Evolutionary conservation across 2,113 vertebrate genomes (phyloP).

Genomic region (Microcebus murinus): DNA sequence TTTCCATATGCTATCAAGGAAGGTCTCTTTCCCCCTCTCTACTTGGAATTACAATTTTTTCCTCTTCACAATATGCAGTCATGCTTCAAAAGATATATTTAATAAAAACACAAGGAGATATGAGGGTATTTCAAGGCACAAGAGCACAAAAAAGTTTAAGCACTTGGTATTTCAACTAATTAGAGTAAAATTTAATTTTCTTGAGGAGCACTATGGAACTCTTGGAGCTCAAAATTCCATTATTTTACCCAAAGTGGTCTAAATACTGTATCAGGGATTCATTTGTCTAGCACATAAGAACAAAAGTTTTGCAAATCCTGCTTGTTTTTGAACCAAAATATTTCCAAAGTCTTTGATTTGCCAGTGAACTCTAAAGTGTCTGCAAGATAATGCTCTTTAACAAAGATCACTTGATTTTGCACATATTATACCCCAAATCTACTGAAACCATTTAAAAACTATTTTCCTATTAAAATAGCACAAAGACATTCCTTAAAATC

Average conservation of each 20-base stretch:
- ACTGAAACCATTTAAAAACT: constrained; percentile 31
- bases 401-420: not conserved
- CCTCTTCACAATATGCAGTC: not conserved
- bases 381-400: not conserved
- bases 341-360: constrained; percentile 25
- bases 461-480: constrained; percentile 51
- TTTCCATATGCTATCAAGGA: not conserved
- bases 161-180: constrained; percentile 26
- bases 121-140: constrained; percentile 34
- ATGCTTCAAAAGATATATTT: not conserved
- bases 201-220: constrained; percentile 4
- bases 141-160: not conserved
- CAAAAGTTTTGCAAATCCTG: constrained; percentile 55
- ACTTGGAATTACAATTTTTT: constrained; percentile 2
- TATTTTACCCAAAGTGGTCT: constrained; percentile 56
- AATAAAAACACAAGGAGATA: constrained; percentile 14
- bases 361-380: constrained; percentile 41
- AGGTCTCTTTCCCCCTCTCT: not conserved
- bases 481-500: constrained; percentile 15
- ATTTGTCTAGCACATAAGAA: constrained; percentile 44
- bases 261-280: constrained; percentile 29
- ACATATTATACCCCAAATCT: not conserved
- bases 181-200: constrained; percentile 48
- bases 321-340: constrained; percentile 3
- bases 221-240: constrained; percentile 47